Evolutionary conservation across 2,797 vertebrate species (phyloP).

Genomic region (Pelobates cultripes): DNA sequence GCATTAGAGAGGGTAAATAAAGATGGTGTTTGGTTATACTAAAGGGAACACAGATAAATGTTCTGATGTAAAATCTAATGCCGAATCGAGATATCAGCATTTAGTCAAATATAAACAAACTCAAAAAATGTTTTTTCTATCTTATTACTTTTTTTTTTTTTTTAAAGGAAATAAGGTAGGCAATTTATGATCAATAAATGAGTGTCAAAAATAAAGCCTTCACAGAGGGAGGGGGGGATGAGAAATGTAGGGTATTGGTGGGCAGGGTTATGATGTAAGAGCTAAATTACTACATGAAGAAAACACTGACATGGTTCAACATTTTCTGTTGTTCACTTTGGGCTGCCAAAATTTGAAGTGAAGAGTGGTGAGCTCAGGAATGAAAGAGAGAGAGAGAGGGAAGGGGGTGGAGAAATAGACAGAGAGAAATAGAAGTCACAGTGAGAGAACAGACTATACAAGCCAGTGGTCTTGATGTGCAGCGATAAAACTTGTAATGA

Average conservation of each 20-base stretch:
- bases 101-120: background rate
- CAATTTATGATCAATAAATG: background rate
- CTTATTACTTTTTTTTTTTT: no score
- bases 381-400: conserved; percentile 60
- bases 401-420: conserved; percentile 38
- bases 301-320: conserved; percentile 66
- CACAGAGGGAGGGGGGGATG: conserved; percentile 27
- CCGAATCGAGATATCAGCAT: background rate
- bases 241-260: conserved; percentile 60
- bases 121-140: background rate
- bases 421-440: conserved; percentile 36
- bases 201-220: conserved; percentile 4
- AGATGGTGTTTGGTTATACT: background rate
- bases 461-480: conserved; percentile 48
- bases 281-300: conserved; percentile 63
- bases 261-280: conserved; percentile 64
- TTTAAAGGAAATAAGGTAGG: background rate
- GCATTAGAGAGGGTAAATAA: background rate
- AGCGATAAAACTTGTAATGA: conserved; percentile 61
- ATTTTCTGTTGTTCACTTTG: conserved; percentile 66
- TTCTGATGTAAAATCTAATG: conserved; percentile 8
- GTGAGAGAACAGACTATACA: conserved; percentile 55
- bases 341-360: conserved; percentile 66
- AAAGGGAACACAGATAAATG: background rate
- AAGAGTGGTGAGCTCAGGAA: conserved; percentile 67